A percentile compares a stretch with the other conserved stretches of the same genome.
These are phyloP conservation scores for Bombus pascuorum DNA, from an alignment of 1,140 invertebrate species.

Conservation along the genomic window DNA sequence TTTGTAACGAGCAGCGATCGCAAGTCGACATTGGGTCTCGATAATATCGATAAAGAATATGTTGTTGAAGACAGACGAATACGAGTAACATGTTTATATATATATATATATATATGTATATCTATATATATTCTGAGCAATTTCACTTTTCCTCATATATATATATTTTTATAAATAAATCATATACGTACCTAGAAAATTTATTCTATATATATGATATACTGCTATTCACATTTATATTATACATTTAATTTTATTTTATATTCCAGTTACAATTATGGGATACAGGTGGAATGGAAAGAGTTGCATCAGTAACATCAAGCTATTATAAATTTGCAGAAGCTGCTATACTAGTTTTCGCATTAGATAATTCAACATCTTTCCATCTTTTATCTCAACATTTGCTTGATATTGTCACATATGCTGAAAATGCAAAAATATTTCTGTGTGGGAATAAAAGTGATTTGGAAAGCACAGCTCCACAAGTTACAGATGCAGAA, in stretches of 20 bases:
- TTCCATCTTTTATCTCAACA: slow-evolving; percentile 96
- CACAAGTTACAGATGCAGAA: slow-evolving; percentile 93
- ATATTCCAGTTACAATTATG: slow-evolving; percentile 91
- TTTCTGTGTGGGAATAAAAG: slow-evolving; percentile 96
- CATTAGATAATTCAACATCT: slow-evolving; percentile 94
- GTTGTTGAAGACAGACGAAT: slow-evolving; percentile 89
- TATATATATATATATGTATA: slow-evolving; percentile 4
- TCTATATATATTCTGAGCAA: neutral
- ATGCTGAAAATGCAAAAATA: slow-evolving; percentile 96
- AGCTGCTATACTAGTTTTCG: slow-evolving; percentile 94
- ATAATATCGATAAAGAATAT: slow-evolving; percentile 93
- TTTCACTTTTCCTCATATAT: neutral
- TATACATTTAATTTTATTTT: slow-evolving; percentile 38
- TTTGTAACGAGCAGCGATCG: slow-evolving; percentile 91
- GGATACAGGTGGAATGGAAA: slow-evolving; percentile 97
- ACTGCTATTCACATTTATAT: neutral
- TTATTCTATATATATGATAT: neutral
- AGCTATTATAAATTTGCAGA: slow-evolving; percentile 97
- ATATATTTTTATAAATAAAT: neutral
- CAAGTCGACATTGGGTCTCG: slow-evolving; percentile 94
- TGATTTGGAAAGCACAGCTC: slow-evolving; percentile 88
- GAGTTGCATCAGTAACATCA: slow-evolving; percentile 95
- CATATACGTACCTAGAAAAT: neutral
- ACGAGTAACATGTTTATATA: slow-evolving; percentile 84
- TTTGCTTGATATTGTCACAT: slow-evolving; percentile 94